Base-by-base conservation (phyloP, 2,113 vertebrate species). In the Onychorhynchus coronatus region DNA sequence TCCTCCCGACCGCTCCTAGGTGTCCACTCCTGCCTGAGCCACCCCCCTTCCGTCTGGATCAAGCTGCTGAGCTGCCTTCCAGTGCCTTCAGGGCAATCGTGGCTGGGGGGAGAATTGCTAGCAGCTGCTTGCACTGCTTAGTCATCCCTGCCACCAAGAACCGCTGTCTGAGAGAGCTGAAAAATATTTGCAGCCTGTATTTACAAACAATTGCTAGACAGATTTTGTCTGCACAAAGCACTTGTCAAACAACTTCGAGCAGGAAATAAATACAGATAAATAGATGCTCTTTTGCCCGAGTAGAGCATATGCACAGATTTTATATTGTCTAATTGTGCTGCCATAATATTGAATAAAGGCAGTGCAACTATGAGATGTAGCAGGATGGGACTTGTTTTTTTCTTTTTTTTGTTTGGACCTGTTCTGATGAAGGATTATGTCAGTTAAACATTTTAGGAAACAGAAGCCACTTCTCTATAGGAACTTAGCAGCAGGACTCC, bases 371-470 rank as follows among this genome's bases (percentile, higher is more conserved):
- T 17, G 56, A 78, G 35, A 46, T 56, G 35, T 8, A 44, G 44
- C n/a, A 39, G 56, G 65, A 70, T 75, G 44, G 15, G 28, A 5
- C 6, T 23, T 12, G 24, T 20, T 42, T 35, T 23, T 6, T 2
- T 15, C 39, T 52, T 61, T 42, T 31, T 18, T 62, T 50, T 50
- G 14, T 46, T 65, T 84, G 27, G 47, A 7, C 47, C 28, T 90
- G 6, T 88, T 93, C 35, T 81, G 81, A 22, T 93, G 67, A 58
- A 37, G 50, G 13, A 33, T 94, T 80, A 58, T 88, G 72, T 94
- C 93, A 94, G 90, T 93, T 92, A 84, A 79, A 91, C 52, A 56
- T 85, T 95, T 95, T 93, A 75, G 93, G 95, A 96, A 95, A 87
- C 81, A 90, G 74, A 93, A 94, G 55, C 84, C 94, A 53, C 88